Percentiles rank a stretch among this genome's conserved stretches.
Conservation (phyloP, 1,140 invertebrate species). For the Ooceraea biroi region DNA sequence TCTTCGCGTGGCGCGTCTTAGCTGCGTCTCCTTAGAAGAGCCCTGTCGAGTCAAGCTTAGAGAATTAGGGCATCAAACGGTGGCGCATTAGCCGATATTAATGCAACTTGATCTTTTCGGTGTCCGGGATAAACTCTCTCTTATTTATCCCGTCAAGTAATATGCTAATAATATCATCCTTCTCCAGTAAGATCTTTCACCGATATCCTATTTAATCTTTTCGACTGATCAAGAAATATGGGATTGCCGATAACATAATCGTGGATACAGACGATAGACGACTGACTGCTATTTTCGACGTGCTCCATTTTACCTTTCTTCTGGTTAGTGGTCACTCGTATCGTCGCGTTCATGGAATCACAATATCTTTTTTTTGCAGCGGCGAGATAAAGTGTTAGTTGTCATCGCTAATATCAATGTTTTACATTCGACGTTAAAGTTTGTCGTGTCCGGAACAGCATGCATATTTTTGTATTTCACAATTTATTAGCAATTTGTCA, state of each 20-base stretch:
- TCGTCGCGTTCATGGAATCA: constrained; percentile 4
- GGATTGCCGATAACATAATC: background rate
- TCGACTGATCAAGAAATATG: constrained; percentile 22
- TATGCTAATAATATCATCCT: background rate
- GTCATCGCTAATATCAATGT: background rate
- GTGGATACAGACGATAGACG: constrained; percentile 14
- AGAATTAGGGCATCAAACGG: constrained; percentile 32
- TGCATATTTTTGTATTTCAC: background rate
- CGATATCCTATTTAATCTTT: background rate
- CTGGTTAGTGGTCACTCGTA: background rate
- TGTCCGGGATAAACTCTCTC: no score
- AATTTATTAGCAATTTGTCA: constrained; percentile 20
- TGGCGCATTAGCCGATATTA: background rate
- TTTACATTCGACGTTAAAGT: constrained; percentile 3
- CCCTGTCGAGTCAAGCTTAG: constrained; percentile 31
- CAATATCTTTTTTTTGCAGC: constrained; percentile 4
- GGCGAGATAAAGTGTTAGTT: constrained; percentile 6
- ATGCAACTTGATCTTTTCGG: background rate
- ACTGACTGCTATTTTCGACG: constrained; percentile 10
- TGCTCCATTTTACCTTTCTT: background rate
- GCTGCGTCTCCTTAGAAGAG: constrained; percentile 50
- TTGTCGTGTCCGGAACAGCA: background rate
- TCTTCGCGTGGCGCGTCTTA: constrained; percentile 44
- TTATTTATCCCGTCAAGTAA: background rate
- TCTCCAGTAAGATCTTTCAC: constrained; percentile 1